Evolutionary conservation across 1,140 invertebrate species (phyloP), one percentile per base, ranked within the genome.

Genomic region (Achroia grisella): DNA sequence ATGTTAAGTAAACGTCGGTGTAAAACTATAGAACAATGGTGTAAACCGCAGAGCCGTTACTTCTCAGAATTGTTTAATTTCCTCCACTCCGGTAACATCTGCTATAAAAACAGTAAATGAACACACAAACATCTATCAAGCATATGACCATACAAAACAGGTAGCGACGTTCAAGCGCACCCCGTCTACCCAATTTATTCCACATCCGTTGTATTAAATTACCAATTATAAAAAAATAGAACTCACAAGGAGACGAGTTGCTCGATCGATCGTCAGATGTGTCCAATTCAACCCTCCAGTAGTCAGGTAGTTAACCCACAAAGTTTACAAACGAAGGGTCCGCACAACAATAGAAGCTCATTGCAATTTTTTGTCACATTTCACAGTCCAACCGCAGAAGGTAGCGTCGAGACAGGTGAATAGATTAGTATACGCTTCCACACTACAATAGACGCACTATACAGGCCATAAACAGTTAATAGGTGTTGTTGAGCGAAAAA

Each of bases 291-390:
- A 70, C 68, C 61, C 70, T 70, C 63, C 60, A 61, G 57, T 59
- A 67, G 59, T 71, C 78, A 82, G 78, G 78, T 82, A 82, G 69
- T 71, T 54, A 66, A 53, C 62, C 73, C 76, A 54, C 71, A 72
- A 75, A 80, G 74, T 80, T 78, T 73, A 78, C 75, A 66, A 75
- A 79, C 62, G 48, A 39, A 46, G 48, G 60, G 50, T 67, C 64
- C 63, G 48, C 54, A 53, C 32, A 14, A 74, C 67, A 73, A 75
- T 62, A 57, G 57, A 50, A 43, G 57, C 57, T 69, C 74, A 73
- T 78, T 76, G 73, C 74, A 75, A 80, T 76, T 81, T 83, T 79
- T 83, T 83, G 71, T 81, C 71, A 83, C 77, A 81, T 80, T 81
- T 77, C 76, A 81, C 71, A 78, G 79, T 79, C 64, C 57, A 71